Evolutionary conservation across 1,140 invertebrate species (phyloP).

Genomic region (Micrasema minimum): DNA sequence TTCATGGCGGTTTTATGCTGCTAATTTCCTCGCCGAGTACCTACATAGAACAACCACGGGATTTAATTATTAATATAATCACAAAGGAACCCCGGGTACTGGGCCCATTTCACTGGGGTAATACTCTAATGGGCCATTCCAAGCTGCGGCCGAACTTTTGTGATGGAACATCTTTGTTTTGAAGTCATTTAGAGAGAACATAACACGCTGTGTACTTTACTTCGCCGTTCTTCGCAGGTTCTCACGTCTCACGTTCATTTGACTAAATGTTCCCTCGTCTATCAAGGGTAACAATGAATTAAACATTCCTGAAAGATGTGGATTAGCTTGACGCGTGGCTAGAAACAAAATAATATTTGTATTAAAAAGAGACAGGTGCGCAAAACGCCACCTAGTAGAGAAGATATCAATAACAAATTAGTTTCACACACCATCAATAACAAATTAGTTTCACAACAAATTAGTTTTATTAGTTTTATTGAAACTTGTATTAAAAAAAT

Average conservation of each 20-base stretch:
- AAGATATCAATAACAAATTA: too few relatives aligned
- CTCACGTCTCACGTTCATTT: background rate
- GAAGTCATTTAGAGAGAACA: slow-evolving; percentile 19
- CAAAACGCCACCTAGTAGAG: too few relatives aligned
- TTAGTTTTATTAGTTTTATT: too few relatives aligned
- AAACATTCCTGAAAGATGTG: too few relatives aligned
- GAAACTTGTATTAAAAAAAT: too few relatives aligned
- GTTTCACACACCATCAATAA: too few relatives aligned
- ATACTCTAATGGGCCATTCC: slow-evolving; percentile 27
- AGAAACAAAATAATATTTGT: too few relatives aligned
- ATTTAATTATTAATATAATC: slow-evolving; percentile 32
- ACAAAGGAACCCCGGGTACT: background rate
- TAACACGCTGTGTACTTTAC: background rate
- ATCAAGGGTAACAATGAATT: background rate
- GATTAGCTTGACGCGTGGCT: too few relatives aligned
- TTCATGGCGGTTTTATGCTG: too few relatives aligned
- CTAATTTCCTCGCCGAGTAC: too few relatives aligned
- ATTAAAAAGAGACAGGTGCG: too few relatives aligned
- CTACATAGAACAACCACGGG: background rate
- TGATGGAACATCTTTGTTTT: slow-evolving; percentile 26
- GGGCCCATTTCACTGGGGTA: background rate
- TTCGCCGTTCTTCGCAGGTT: background rate
- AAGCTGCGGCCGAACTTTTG: slow-evolving; percentile 18
- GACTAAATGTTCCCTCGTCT: background rate
- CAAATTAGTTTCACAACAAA: too few relatives aligned